These are phyloP conservation scores for Epizoanthus ramosus DNA, from an alignment of 92 coral and sea anemone genomes.

Conservation along the genomic window DNA sequence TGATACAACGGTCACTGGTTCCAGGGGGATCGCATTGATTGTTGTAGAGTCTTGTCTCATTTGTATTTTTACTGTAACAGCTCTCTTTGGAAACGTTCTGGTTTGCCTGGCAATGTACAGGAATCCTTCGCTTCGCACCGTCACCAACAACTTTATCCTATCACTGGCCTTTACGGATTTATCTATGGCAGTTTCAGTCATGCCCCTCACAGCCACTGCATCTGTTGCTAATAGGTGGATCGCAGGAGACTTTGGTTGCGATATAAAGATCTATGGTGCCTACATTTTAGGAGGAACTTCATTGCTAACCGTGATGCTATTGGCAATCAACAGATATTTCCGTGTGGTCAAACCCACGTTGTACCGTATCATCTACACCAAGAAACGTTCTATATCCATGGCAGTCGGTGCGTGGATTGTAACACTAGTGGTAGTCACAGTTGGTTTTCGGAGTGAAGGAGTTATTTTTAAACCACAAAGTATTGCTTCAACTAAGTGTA, in stretches of 20 bases:
- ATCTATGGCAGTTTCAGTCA: conserved; percentile 37
- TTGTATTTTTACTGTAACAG: conserved; percentile 7
- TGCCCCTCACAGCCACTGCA: conserved; percentile 43
- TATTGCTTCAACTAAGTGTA: no score
- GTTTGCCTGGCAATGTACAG: conserved; percentile 36
- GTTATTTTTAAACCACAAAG: no score
- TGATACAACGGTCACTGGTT: no score
- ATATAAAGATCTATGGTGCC: conserved; percentile 9
- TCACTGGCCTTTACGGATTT: conserved; percentile 37
- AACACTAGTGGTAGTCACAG: no score
- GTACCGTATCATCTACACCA: conserved; percentile 33
- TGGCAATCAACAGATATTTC: conserved; percentile 46
- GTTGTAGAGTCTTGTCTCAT: conserved; percentile 23
- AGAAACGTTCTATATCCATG: conserved; percentile 32
- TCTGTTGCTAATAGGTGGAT: conserved; percentile 37
- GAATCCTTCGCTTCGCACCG: conserved; percentile 45
- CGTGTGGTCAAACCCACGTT: conserved; percentile 25
- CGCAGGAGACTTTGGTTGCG: conserved; percentile 27
- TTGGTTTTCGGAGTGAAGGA: no score
- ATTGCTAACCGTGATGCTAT: conserved; percentile 13
- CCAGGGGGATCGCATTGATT: no score
- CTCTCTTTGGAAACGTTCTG: conserved; percentile 38
- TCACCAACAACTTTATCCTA: conserved; percentile 23
- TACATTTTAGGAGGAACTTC: conserved; percentile 23
- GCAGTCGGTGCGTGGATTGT: conserved; percentile 20